Percentiles rank a stretch among this genome's conserved stretches.
phyloP scores from a whole-genome alignment of 2,797 vertebrate genomes.

The Hydrolagus colliei region DNA sequence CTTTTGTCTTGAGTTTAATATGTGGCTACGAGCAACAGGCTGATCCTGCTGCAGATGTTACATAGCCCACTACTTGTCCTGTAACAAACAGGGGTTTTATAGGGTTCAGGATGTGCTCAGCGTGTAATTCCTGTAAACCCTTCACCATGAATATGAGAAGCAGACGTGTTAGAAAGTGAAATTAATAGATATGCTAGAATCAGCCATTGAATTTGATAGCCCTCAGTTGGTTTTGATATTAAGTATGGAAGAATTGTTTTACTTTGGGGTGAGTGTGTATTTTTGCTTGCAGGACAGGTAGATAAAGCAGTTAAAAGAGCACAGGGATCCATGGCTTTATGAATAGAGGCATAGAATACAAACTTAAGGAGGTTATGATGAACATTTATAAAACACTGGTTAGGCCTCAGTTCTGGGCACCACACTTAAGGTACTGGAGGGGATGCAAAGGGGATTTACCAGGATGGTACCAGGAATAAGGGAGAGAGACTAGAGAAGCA shows the following conservation, averaged over 20 bases:
- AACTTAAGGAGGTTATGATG: too few relatives aligned
- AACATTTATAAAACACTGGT: too few relatives aligned
- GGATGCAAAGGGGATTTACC: too few relatives aligned
- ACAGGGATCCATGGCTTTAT: too few relatives aligned
- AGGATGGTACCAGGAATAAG: too few relatives aligned
- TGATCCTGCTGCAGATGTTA: neutral
- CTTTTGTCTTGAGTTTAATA: neutral
- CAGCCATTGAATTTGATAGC: constrained; percentile 16
- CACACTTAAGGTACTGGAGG: too few relatives aligned
- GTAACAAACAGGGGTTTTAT: neutral
- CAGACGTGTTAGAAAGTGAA: constrained; percentile 19
- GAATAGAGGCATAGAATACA: too few relatives aligned
- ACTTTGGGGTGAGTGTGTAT: constrained; percentile 15
- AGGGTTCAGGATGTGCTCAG: neutral
- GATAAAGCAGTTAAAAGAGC: too few relatives aligned
- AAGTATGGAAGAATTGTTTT: constrained; percentile 26
- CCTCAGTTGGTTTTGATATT: constrained; percentile 12
- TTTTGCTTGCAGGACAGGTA: neutral
- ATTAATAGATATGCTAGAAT: constrained; percentile 3
- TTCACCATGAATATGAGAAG: constrained; percentile 7
- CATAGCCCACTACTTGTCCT: neutral
- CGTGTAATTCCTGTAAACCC: neutral
- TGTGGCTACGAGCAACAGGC: neutral
- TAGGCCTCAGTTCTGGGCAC: too few relatives aligned
- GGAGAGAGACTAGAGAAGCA: too few relatives aligned